Percentiles rank a stretch among this genome's conserved stretches.
Conservation (phyloP, 2,113 vertebrate species). For the Sinocyclocheilus anophthalmus region DNA sequence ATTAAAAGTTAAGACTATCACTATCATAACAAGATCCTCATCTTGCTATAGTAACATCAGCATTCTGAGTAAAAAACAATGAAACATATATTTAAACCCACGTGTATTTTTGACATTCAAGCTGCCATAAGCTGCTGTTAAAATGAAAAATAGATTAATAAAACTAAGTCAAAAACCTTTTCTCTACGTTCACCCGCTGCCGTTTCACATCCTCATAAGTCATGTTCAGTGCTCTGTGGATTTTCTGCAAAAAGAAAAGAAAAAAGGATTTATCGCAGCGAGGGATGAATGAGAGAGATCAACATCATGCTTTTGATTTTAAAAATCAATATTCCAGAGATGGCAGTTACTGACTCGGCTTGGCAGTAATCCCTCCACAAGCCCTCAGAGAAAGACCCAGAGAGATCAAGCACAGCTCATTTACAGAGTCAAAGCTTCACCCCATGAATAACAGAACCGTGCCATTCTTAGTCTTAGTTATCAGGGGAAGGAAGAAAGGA, state of each 20-base stretch:
- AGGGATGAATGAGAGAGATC: conserved; percentile 21
- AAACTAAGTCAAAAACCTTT: conserved; percentile 69
- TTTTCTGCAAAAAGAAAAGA: conserved; percentile 76
- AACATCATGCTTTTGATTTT: conserved; percentile 25
- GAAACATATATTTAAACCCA: background rate
- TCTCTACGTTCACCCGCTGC: conserved; percentile 70
- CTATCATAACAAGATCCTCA: background rate
- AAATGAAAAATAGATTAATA: background rate
- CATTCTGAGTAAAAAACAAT: background rate
- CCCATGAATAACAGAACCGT: background rate
- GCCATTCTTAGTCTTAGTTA: background rate
- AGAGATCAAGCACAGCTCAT: conserved; percentile 22
- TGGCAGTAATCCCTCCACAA: conserved; percentile 8
- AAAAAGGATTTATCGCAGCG: conserved; percentile 24
- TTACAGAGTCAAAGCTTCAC: background rate
- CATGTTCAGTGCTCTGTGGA: conserved; percentile 87
- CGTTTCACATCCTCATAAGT: conserved; percentile 73
- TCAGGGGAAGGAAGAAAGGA: background rate
- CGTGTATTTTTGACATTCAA: background rate
- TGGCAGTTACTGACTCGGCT: conserved; percentile 4
- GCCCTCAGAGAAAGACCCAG: background rate
- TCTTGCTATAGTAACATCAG: background rate
- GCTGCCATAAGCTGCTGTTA: background rate
- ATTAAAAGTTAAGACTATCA: background rate
- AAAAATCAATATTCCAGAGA: conserved; percentile 35